Evolutionary conservation across 1,140 invertebrate genomes (phyloP), one percentile per base, ranked within the genome.

Genomic region (Apocrypta bakeri): DNA sequence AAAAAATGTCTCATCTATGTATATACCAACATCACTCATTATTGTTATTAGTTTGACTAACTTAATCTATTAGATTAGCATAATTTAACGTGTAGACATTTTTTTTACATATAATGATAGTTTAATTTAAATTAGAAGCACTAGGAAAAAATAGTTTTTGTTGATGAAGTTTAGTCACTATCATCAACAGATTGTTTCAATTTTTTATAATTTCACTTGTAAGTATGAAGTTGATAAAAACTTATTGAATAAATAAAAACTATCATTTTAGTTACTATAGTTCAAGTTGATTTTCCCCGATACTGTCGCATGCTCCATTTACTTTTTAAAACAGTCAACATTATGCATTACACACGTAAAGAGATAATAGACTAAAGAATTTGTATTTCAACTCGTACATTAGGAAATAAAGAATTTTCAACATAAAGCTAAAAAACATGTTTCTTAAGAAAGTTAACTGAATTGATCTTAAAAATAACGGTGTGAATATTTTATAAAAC

Each of bases 261-360:
- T 61, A 31, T 21, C 31, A 40, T 69, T 72, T 24, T 79, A 79
- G 33, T 56, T 17, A 56, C 21, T 56, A 68, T 11, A 56, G 29
- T 76, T 29, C 11, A 25, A 75, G 31, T 64, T 21, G 42, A 64
- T 76, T 69, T 75, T 75, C 42, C 40, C 78, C 63, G 37, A 48
- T 83, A 83, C 78, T 83, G 82, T 80, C 40, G 82, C 64, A 83
- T 79, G 81, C 75, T 83, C 76, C 17, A 79, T 79, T 79, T 75
- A 83, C 27, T 71, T 83, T 77, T 12, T 82, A 21, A 66, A 25
- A 78, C n/a, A 66, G 25, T 66, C 24, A 66, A 29, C 14, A 66
- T 29, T 8, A 12, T 21, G 27, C 71, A 48, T 56, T n/a, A 21
- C 7, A 42, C 7, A 7, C 11, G 40, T 12, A 42, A 42, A 42